Evolutionary conservation across 2,888 invertebrate species (phyloP).

Genomic region (Caenorhabditis sp.): DNA sequence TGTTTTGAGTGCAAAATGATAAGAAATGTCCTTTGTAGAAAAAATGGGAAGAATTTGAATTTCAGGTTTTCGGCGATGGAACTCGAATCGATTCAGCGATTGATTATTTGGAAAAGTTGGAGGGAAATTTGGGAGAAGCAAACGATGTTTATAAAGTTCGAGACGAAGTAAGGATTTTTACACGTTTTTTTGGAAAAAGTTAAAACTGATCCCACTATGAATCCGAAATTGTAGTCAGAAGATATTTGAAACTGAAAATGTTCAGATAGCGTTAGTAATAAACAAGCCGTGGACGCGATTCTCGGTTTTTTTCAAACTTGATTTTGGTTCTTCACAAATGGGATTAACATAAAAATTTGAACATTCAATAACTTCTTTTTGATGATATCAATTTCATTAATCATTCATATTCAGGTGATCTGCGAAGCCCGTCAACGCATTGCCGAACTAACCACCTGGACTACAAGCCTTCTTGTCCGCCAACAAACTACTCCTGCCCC

Average conservation of each 20-base stretch:
- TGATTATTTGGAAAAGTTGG: constrained; percentile 42
- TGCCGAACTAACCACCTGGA: constrained; percentile 47
- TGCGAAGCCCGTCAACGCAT: constrained; percentile 50
- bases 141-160: constrained; percentile 50
- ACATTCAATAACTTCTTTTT: too few species aligned
- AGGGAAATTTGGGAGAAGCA: constrained; percentile 37
- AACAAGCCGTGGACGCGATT: too few species aligned
- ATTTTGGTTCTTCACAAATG: too few species aligned
- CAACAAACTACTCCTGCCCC: constrained; percentile 21
- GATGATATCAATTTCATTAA: too few species aligned
- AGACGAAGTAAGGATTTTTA: constrained; percentile 41
- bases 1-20: constrained; percentile 5
- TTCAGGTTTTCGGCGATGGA: constrained; percentile 48
- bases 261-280: too few species aligned
- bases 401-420: constrained; percentile 31
- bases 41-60: neutral
- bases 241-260: too few species aligned
- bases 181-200: too few species aligned
- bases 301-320: too few species aligned
- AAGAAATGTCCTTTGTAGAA: constrained; percentile 3
- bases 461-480: constrained; percentile 45
- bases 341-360: too few species aligned
- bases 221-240: too few species aligned
- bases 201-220: too few species aligned
- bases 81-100: constrained; percentile 42